These are phyloP conservation scores for Cricetomys ansorgei DNA, from an alignment of 2,113 vertebrate species.

Conservation along the genomic window DNA sequence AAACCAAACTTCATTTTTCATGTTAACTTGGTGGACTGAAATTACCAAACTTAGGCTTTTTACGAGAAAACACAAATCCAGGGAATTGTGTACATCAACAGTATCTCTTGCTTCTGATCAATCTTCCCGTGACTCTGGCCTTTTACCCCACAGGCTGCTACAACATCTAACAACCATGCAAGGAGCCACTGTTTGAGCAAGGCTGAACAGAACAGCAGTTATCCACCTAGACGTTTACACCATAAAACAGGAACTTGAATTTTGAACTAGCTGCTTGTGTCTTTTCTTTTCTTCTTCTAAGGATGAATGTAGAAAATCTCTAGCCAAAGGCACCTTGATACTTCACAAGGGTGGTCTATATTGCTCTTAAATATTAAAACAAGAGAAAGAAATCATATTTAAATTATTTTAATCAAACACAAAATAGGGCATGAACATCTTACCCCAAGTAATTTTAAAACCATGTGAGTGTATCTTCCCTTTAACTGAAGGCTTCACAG, in stretches of 20 bases:
- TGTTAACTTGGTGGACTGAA: background rate
- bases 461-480: conserved; percentile 94
- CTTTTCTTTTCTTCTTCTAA: background rate
- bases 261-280: background rate
- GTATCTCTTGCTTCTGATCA: background rate
- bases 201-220: background rate
- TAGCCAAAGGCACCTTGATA: background rate
- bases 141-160: background rate
- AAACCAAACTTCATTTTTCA: background rate
- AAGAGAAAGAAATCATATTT: conserved; percentile 30
- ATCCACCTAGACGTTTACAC: background rate
- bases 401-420: conserved; percentile 60
- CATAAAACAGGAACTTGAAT: background rate
- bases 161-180: background rate
- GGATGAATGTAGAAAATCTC: background rate
- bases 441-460: conserved; percentile 97
- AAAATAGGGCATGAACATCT: conserved; percentile 77
- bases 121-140: background rate
- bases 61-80: background rate
- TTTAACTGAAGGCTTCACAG: conserved; percentile 92
- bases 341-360: background rate
- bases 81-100: background rate
- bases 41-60: background rate
- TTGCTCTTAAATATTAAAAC: conserved; percentile 10
- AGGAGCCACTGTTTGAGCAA: background rate